Evolutionary conservation across 1,140 invertebrate genomes (phyloP).

Genomic region (Panagrolaimus sp.): DNA sequence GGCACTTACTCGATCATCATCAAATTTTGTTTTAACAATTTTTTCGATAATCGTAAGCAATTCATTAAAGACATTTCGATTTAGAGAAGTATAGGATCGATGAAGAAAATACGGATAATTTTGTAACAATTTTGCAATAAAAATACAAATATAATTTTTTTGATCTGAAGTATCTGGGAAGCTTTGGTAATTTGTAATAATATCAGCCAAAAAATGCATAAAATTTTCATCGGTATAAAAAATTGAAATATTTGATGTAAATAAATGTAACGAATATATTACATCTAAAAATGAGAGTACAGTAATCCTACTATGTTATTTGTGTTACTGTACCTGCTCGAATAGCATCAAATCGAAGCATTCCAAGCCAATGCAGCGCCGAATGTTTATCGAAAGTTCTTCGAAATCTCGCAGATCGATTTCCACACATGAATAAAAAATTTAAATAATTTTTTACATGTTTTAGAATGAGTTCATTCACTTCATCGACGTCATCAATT

Average conservation of each 20-base stretch:
- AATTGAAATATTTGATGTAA: background rate
- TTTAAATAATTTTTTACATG: background rate
- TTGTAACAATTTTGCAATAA: background rate
- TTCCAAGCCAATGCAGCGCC: background rate
- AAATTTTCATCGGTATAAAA: slow-evolving; percentile 6
- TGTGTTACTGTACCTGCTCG: background rate
- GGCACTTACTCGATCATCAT: too few species aligned
- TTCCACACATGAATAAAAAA: background rate
- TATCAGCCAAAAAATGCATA: background rate
- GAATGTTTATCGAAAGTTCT: background rate
- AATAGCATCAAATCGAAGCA: slow-evolving; percentile 1
- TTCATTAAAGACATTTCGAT: background rate
- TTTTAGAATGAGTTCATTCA: slow-evolving; percentile 1
- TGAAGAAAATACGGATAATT: background rate
- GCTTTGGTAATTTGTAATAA: background rate
- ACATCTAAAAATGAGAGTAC: background rate
- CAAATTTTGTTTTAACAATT: background rate
- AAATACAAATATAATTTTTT: background rate
- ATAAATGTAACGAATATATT: background rate
- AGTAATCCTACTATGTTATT: too few species aligned
- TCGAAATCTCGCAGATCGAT: background rate
- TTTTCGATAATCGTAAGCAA: background rate
- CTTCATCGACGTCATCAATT: background rate
- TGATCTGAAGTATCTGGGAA: background rate
- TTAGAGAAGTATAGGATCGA: background rate